phyloP scores from a whole-genome alignment of 2,888 invertebrate genomes.

The Hydropsyche betteni region DNA sequence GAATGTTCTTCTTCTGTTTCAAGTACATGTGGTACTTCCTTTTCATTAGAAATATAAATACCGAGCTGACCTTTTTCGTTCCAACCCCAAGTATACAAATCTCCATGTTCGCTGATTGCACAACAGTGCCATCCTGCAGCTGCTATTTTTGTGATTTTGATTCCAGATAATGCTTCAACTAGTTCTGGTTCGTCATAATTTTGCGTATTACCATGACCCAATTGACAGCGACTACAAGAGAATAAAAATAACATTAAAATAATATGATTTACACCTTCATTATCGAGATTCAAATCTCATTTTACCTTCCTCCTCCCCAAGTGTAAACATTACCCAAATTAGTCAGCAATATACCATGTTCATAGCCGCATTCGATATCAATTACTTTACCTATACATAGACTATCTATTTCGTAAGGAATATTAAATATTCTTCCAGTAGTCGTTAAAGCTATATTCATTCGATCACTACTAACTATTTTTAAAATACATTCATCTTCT shows the following conservation, averaged over 20 bases:
- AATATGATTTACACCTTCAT: not conserved
- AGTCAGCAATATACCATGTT: conserved; percentile 79
- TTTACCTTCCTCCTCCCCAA: conserved; percentile 85
- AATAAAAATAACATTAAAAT: conserved; percentile 14
- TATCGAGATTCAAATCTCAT: not conserved
- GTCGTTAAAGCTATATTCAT: conserved; percentile 61
- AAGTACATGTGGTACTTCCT: not conserved
- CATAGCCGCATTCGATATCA: conserved; percentile 80
- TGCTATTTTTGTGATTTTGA: conserved; percentile 74
- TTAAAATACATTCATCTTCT: conserved; percentile 55
- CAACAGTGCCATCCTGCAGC: conserved; percentile 90
- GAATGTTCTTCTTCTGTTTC: conserved; percentile 14
- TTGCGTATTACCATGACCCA: conserved; percentile 81
- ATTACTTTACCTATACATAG: conserved; percentile 65
- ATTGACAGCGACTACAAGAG: conserved; percentile 79
- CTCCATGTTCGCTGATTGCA: conserved; percentile 80
- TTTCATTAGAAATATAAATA: conserved; percentile 55
- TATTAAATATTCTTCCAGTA: conserved; percentile 68
- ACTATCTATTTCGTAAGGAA: conserved; percentile 68
- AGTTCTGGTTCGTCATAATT: conserved; percentile 70
- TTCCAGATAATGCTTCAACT: conserved; percentile 79
- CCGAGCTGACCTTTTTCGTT: conserved; percentile 90
- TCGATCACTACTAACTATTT: conserved; percentile 62
- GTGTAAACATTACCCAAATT: conserved; percentile 77
- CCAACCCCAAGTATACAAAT: conserved; percentile 92